Base-by-base conservation (phyloP, 1,140 invertebrate species). In the Heliconius nattereri region DNA sequence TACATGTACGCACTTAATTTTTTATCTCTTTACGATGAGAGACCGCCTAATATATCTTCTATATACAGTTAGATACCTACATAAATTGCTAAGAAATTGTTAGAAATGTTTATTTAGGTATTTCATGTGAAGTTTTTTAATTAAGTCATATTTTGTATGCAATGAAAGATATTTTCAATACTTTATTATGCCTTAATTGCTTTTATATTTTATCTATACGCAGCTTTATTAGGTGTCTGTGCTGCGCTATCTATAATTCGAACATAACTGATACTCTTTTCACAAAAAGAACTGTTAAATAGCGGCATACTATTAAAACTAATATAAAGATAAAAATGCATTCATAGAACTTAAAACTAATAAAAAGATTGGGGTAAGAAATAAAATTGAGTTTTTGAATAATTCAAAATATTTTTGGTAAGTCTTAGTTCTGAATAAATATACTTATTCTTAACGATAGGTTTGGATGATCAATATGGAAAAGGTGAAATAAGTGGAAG, bases 261-360 rank as follows among this genome's bases (percentile, higher is more conserved):
- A 26, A 66, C 9, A 57, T 23, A 23, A 29, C 60, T 66, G 60
- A 66, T 66, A 6, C 60, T 16, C 60, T 66, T 1, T 45, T 40
- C 49, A 57, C 29, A 70, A 80, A 80, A 37, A 78, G 45, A 54
- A 78, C 75, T 19, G 75, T 78, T 81, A 78, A 71, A 49, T 78
- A 81, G 79, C 75, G 72, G 79, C 71, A n/a, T 8, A 26, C 54
- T 20, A 79, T 78, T 73, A 74, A 60, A 74, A 76, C 8, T 7
- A 7, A 26, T 13, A 37, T 71, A 52, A 81, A 57, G 75, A 81
- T 75, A 70, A 75, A 78, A 78, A 45, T 49, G 45, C 76, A 78
- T 78, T 81, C 60, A 77, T 52, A 57, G 29, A 54, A 54, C 45
- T n/a, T 57, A 40, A 76, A 80, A 80, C 20, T 57, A 23, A 73